phyloP scores from a whole-genome alignment of 2,113 vertebrate genomes.

The Amia ocellicauda region DNA sequence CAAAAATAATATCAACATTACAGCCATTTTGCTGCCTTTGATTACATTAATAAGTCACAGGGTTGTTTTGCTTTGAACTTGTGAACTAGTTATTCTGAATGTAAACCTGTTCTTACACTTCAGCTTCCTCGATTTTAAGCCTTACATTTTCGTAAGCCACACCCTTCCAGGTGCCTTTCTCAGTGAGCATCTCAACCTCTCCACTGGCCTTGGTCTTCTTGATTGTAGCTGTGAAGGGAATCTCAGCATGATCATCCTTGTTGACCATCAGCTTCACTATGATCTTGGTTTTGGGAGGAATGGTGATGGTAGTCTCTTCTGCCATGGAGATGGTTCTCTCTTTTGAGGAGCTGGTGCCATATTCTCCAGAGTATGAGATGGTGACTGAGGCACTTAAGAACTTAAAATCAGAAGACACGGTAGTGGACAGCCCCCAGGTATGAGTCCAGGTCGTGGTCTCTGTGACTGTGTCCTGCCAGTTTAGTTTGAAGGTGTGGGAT shows the following conservation, averaged over 20 bases:
- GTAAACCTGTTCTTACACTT: too few relatives aligned
- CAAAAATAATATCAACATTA: too few relatives aligned
- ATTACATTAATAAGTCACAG: too few relatives aligned
- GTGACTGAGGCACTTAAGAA: background rate
- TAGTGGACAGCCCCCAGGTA: background rate
- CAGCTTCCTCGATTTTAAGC: background rate
- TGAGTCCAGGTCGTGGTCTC: slow-evolving; percentile 17
- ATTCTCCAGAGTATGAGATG: slow-evolving; percentile 1
- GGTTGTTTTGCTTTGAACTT: too few relatives aligned
- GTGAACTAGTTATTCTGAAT: too few relatives aligned
- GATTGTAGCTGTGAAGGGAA: slow-evolving; percentile 10
- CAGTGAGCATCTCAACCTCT: background rate
- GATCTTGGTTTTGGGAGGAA: slow-evolving; percentile 8
- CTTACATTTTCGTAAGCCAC: background rate
- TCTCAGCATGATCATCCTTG: slow-evolving; percentile 1
- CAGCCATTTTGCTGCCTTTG: too few relatives aligned
- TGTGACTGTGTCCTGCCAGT: background rate
- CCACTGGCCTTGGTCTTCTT: slow-evolving; percentile 12
- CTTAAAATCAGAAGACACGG: background rate
- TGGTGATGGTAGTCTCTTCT: background rate
- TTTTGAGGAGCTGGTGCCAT: background rate
- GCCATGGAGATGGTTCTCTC: background rate
- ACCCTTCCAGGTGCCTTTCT: slow-evolving; percentile 8
- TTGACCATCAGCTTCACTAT: background rate
- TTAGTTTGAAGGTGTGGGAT: slow-evolving; percentile 12